phyloP scores from a whole-genome alignment of 2,888 invertebrate genomes.

The Ichneumon xanthorius region DNA sequence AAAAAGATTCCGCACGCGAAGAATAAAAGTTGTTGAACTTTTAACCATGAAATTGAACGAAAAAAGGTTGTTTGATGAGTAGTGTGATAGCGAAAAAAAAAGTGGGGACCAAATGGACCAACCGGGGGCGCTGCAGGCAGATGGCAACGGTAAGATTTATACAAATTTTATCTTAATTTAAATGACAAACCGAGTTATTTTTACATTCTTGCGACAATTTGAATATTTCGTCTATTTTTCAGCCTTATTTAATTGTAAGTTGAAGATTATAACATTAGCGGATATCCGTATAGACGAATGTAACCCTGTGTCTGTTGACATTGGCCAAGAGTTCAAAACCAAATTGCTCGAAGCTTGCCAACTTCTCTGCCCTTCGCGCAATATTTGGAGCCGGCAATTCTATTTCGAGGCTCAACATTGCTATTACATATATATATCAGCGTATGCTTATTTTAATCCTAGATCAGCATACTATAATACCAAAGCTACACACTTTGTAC shows the following conservation, averaged over 20 bases:
- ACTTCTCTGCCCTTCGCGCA: slow-evolving; percentile 69
- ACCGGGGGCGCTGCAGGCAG: not conserved
- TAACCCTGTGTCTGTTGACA: slow-evolving; percentile 58
- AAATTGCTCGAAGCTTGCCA: slow-evolving; percentile 74
- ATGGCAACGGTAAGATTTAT: not conserved
- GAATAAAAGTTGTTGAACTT: not conserved
- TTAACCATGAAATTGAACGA: not conserved
- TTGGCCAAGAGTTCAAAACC: slow-evolving; percentile 76
- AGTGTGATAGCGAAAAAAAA: not conserved
- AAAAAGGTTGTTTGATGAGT: not conserved
- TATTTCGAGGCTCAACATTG: slow-evolving; percentile 43
- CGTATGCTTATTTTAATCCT: not conserved
- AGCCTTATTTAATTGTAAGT: slow-evolving; percentile 1
- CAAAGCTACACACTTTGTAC: slow-evolving; percentile 5
- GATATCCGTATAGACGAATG: slow-evolving; percentile 50
- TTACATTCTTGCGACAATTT: not conserved
- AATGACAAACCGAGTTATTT: not conserved
- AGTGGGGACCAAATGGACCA: not conserved
- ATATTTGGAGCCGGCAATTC: slow-evolving; percentile 39
- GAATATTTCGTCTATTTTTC: not conserved
- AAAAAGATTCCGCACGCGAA: not conserved
- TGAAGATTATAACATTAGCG: slow-evolving; percentile 21
- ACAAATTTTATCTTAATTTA: not conserved
- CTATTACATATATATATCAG: not conserved
- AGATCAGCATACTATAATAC: not conserved